Evolutionary conservation across 2,797 vertebrate genomes (phyloP).

Genomic region (Micropoecilia bifurca): DNA sequence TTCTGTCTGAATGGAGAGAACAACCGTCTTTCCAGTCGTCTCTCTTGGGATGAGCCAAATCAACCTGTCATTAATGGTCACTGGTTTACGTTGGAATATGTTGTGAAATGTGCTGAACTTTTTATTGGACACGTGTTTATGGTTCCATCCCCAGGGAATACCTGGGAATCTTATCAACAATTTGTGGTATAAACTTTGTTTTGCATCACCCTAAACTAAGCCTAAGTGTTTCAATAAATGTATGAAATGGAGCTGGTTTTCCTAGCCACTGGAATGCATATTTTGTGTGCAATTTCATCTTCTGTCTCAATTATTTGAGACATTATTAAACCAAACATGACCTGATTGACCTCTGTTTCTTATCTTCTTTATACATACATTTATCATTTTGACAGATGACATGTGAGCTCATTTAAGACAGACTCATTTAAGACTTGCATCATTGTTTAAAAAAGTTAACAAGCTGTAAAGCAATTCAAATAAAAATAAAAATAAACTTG

Average conservation of each 20-base stretch:
- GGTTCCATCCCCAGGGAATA: background rate
- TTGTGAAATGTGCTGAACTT: background rate
- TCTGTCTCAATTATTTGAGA: background rate
- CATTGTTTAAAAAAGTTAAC: background rate
- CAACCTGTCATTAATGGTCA: slow-evolving; percentile 59
- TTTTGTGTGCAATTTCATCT: background rate
- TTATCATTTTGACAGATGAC: background rate
- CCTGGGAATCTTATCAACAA: background rate
- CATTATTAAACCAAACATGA: slow-evolving; percentile 38
- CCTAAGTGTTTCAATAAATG: background rate
- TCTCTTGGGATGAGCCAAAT: slow-evolving; percentile 27
- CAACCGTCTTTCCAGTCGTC: slow-evolving; percentile 54
- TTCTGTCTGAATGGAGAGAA: slow-evolving; percentile 72
- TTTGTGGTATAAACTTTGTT: background rate
- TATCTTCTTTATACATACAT: background rate
- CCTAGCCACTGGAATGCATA: background rate
- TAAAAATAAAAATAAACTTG: background rate
- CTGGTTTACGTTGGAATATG: background rate
- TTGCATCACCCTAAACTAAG: background rate
- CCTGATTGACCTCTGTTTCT: slow-evolving; percentile 41
- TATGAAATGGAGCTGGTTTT: background rate
- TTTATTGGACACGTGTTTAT: background rate
- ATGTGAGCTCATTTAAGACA: background rate
- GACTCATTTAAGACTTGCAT: background rate
- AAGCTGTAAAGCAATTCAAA: background rate